Evolutionary conservation across 35 echinoderm and acorn worm species (phyloP), one percentile per base, ranked within the genome.

Genomic region (Apostichopus parvimensis): DNA sequence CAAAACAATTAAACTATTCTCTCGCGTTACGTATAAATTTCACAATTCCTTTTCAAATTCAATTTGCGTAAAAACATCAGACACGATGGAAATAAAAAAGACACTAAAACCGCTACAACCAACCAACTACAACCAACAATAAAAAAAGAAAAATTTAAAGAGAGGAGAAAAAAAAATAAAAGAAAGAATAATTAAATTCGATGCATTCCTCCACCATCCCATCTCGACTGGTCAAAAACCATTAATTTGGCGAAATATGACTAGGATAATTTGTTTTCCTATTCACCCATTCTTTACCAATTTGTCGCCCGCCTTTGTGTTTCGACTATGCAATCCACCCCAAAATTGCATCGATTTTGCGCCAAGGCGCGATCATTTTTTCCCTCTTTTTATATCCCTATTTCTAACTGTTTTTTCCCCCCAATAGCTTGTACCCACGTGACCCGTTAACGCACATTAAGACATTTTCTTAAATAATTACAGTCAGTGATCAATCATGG

Each of bases 381-480:
- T 59, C 58, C 58, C 57, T 59, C 81, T n/a, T n/a, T 84, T 20
- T 45, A 4, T 45, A 45, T 45, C 34, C 81, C 81, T 75, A 22
- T 18, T 75, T 59, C 58, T 84, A 84, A 84, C 81, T n/a, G 24
- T 84, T 84, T 57, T n/a, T 45, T 4, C 34, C 34, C 34, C 34
- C 81, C 81, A 56, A 59, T 59, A 56, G 57, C 58, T 84, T 75
- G n/a, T 84, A 84, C 54, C 81, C 55, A 23, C 81, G 34, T 45
- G 34, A 84, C 81, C 54, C 81, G 81, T 84, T 84, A 84, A 84
- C 81, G 81, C 54, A 84, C 81, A 84, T 84, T 84, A 84, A 84
- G 81, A 84, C 81, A 84, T 84, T 84, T 84, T 84, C 81, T 84
- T 84, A 58, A 84, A 84, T 84, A 84, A 84, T 84, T 88, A 88